Conservation (phyloP, 2,113 vertebrate species). For the Myotis brandtii region DNA sequence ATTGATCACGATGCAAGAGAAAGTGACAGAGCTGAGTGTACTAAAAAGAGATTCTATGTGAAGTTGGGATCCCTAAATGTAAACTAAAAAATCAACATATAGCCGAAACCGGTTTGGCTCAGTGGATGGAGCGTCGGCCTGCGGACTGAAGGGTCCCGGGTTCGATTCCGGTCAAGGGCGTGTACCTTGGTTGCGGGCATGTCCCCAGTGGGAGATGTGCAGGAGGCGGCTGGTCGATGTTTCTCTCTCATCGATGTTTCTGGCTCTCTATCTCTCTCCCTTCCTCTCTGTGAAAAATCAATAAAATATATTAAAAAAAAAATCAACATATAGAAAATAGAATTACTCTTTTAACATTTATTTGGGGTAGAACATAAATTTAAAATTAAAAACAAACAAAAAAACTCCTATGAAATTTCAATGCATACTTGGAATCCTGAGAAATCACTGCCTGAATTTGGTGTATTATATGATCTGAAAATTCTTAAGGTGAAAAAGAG, state of each 20-base stretch:
- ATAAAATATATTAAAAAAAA: too few relatives aligned
- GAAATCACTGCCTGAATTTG: not conserved
- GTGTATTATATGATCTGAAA: not conserved
- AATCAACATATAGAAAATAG: not conserved
- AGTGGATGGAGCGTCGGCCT: too few relatives aligned
- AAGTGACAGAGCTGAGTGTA: not conserved
- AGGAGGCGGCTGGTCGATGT: too few relatives aligned
- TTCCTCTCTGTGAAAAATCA: too few relatives aligned
- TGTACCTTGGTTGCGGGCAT: too few relatives aligned
- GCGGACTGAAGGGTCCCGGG: too few relatives aligned
- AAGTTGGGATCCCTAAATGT: not conserved
- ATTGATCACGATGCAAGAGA: not conserved
- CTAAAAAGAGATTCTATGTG: not conserved
- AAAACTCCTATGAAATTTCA: not conserved
- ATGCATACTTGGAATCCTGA: not conserved
- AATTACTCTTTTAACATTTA: not conserved
- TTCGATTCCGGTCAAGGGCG: too few relatives aligned
- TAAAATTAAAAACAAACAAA: not conserved
- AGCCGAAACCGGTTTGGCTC: too few relatives aligned
- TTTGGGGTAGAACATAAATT: not conserved
- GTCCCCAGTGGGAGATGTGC: too few relatives aligned
- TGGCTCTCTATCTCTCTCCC: too few relatives aligned
- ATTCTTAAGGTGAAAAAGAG: not conserved
- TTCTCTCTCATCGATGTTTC: too few relatives aligned
- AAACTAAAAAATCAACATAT: not conserved